Evolutionary conservation across 2,888 invertebrate genomes (phyloP), one percentile per base, ranked within the genome.

Genomic region (Acleris cristana): DNA sequence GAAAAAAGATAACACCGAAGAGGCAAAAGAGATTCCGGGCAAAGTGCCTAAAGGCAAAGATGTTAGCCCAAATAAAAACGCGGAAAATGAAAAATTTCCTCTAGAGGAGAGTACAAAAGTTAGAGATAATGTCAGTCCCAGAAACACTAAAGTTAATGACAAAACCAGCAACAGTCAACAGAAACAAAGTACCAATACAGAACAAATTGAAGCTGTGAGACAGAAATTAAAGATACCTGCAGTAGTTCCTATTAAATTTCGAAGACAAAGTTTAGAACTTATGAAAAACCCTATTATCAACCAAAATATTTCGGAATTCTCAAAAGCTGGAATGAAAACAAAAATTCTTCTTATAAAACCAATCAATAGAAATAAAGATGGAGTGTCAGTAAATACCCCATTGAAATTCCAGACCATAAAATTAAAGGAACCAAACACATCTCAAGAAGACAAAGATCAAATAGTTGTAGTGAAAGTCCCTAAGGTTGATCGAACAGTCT

Each of bases 31-130:
- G 5, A 19, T 44, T 14, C 12, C 51, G n/a, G 59, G 34, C 16
- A 70, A 61, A 48, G 6, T 59, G 18, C 40, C 61, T 18, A 69
- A 65, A 54, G 49, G 30, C 23, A 53, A 63, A 97, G 94, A 76
- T 93, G 93, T 78, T 96, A 97, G 74, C 97, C 97, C 88, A 96
- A 97, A 87, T 96, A 98, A 69, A 98, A 80, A 84, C 64, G 45
- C 69, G 19, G 74, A 77, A 68, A 21, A 55, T 52, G 71, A 51
- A 23, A 65, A 64, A 23, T 2, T 57, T 19, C 16, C 54, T 53
- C 63, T 62, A 56, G 77, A 76, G 65, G 74, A 73, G 16, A 59
- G 44, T 34, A 8, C 54, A 14, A 71, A 53, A 57, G 78, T 76
- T 65, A 74, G 69, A 30, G 66, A 52, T 51, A 66, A 68, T 61